A percentile compares a stretch with the other conserved stretches of the same genome.
These are phyloP conservation scores for Rhabdophis nuchalis DNA, from an alignment of 2,797 vertebrate genomes.

Conservation along the genomic window DNA sequence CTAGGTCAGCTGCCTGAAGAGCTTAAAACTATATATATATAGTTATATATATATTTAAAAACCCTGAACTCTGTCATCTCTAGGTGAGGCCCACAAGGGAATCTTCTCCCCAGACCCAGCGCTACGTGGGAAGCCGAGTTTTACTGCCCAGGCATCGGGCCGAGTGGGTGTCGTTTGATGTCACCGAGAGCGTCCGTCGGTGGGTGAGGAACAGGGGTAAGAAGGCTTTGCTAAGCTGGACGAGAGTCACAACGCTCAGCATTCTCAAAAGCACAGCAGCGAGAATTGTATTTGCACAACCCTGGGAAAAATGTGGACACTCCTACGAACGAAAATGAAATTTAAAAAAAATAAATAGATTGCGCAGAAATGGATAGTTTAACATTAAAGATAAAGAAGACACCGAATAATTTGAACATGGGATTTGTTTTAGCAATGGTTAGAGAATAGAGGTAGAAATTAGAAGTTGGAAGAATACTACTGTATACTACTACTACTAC, in stretches of 20 bases:
- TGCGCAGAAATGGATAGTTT: too few relatives aligned
- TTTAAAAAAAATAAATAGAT: too few relatives aligned
- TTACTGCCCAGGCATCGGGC: conserved; percentile 75
- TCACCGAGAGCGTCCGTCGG: conserved; percentile 79
- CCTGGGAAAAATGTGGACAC: too few relatives aligned
- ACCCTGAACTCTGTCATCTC: neutral
- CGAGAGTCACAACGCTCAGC: neutral
- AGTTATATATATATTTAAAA: too few relatives aligned
- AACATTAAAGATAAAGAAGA: too few relatives aligned
- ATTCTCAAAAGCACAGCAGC: neutral
- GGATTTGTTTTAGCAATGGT: too few relatives aligned
- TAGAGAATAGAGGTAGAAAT: too few relatives aligned
- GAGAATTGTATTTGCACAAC: too few relatives aligned
- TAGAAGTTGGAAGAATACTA: too few relatives aligned
- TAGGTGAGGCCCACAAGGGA: conserved; percentile 59
- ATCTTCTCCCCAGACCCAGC: conserved; percentile 65
- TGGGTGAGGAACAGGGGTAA: conserved; percentile 80
- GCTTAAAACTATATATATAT: neutral
- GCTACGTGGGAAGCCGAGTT: conserved; percentile 80
- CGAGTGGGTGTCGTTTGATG: conserved; percentile 84
- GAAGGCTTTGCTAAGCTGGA: neutral
- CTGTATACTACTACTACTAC: too few relatives aligned
- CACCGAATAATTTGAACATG: too few relatives aligned
- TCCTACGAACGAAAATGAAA: too few relatives aligned
- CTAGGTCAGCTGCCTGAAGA: neutral